Evolutionary conservation across 1,140 invertebrate genomes (phyloP), one percentile per base, ranked within the genome.

Genomic region (Apis laboriosa): DNA sequence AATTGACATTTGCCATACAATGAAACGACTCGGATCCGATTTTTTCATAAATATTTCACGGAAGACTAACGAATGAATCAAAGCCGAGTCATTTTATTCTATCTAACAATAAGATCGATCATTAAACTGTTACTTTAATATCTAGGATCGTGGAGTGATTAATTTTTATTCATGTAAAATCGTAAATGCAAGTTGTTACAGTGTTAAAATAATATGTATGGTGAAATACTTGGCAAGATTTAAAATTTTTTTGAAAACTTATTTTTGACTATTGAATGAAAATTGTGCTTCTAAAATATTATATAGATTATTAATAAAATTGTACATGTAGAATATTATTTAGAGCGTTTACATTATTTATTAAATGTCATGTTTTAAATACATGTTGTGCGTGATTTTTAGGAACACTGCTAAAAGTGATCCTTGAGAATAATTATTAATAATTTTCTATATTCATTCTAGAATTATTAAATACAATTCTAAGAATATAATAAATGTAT

Each of bases 61-160:
- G 64, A 68, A 77, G 34, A 67, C 79, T 11, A 66, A 51, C 34
- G 53, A 80, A 61, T 63, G 64, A 82, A 77, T 82, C 80, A 56
- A n/a, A 12, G 56, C 67, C 80, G 73, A 82, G 64, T 58, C 34
- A 15, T 34, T 67, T 19, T 24, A 9, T 13, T 11, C 51, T 34
- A 8, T 60, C 17, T 43, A 43, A 43, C 5, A 43, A 15, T 21
- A 28, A 15, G 24, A 73, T 74, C 15, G 28, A 56, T 56, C 17
- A 15, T 17, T 11, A 24, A 53, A 24, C 21, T 61, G 43, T 58
- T 19, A 21, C 34, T 49, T 19, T 19, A 11, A 51, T 9, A 11
- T 15, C 68, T 28, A 34, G 55, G 53, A 74, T 60, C 56, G 4
- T 53, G 11, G 13, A 19, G 21, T 34, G 19, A 19, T n/a, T 12